A percentile compares a stretch with the other conserved stretches of the same genome.
Conservation (phyloP, 37 sponge, comb jelly and placozoan genomes). For the Ianthella basta region DNA sequence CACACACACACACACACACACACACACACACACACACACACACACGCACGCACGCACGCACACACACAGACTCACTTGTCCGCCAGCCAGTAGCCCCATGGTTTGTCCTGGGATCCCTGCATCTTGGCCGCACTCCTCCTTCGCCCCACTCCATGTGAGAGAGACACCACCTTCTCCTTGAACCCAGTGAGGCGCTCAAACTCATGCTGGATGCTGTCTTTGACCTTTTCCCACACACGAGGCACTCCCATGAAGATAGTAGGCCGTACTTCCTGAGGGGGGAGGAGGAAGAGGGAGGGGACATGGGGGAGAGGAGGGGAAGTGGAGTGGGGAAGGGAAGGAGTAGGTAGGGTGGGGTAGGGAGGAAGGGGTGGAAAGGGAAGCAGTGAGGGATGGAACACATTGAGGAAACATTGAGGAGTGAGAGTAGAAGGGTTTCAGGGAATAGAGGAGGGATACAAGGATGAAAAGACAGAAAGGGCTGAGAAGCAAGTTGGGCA, state of each 20-base stretch:
- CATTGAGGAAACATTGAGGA: no score
- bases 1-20: no score
- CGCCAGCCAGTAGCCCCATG: slow-evolving; percentile 90
- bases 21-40: no score
- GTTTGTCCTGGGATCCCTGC: slow-evolving; percentile 56
- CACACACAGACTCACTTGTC: slow-evolving; percentile 59
- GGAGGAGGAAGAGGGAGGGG: not conserved
- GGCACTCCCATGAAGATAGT: slow-evolving; percentile 95
- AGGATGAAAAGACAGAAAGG: no score
- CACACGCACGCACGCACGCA: not conserved
- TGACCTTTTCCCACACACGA: slow-evolving; percentile 97
- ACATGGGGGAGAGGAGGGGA: not conserved
- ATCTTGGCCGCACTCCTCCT: slow-evolving; percentile 50
- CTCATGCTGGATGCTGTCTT: slow-evolving; percentile 67
- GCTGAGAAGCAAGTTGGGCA: no score
- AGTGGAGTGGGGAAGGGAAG: not conserved
- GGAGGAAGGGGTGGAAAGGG: not conserved
- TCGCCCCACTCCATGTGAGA: slow-evolving; percentile 49
- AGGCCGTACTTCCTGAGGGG: slow-evolving; percentile 87
- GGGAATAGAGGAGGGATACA: no score
- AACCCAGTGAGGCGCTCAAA: slow-evolving; percentile 46
- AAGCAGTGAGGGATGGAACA: no score
- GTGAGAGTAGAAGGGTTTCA: no score
- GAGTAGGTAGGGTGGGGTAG: not conserved
- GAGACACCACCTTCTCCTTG: slow-evolving; percentile 47